phyloP scores from a whole-genome alignment of 37 sponge, comb jelly and placozoan species.

The Chondrosia reniformis region DNA sequence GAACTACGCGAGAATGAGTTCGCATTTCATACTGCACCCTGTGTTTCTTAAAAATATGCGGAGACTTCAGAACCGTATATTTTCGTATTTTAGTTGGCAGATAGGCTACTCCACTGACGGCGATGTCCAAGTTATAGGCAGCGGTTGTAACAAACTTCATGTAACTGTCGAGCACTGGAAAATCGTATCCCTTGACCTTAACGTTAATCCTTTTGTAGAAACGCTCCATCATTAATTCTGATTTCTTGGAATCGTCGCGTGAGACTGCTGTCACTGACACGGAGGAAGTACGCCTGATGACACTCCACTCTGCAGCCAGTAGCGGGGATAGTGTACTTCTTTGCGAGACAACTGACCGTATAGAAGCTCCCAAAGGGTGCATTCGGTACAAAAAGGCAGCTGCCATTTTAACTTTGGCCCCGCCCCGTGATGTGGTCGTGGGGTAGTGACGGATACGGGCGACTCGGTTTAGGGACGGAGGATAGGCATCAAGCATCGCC shows the following conservation, averaged over 20 bases:
- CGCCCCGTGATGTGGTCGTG: too few species aligned
- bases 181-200: slow-evolving; percentile 79
- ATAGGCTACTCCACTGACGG: slow-evolving; percentile 59
- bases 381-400: too few species aligned
- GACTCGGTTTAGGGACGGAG: slow-evolving; percentile 64
- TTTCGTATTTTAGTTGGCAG: slow-evolving; percentile 74
- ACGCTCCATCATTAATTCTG: slow-evolving; percentile 1
- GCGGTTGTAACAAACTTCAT: slow-evolving; percentile 71
- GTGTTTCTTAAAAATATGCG: slow-evolving; percentile 91
- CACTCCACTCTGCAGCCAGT: too few species aligned
- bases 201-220: slow-evolving; percentile 20
- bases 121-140: slow-evolving; percentile 64
- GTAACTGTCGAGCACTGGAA: slow-evolving; percentile 83
- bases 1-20: slow-evolving; percentile 75
- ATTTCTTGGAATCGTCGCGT: too few species aligned
- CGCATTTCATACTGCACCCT: slow-evolving; percentile 86
- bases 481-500: slow-evolving; percentile 35
- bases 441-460: slow-evolving; percentile 77
- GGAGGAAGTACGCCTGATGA: too few species aligned
- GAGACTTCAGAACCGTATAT: slow-evolving; percentile 85
- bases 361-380: too few species aligned
- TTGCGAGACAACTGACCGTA: too few species aligned
- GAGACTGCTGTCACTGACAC: too few species aligned
- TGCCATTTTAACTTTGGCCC: too few species aligned
- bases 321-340: too few species aligned